Evolutionary conservation across 53 echinoderm and acorn worm species (phyloP).

Genomic region (Temnopleurus reevesii): DNA sequence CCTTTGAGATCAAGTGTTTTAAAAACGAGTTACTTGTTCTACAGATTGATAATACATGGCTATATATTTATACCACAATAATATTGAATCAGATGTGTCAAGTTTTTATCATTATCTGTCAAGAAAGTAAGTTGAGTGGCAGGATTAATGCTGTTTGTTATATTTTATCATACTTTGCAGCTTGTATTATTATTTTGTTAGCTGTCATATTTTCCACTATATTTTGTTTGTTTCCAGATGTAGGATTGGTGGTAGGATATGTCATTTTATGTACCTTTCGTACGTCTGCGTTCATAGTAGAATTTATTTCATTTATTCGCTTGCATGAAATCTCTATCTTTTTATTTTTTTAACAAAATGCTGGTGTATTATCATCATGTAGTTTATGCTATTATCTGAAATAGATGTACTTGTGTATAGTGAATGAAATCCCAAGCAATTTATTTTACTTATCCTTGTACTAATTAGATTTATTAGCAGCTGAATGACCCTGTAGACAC

Average conservation of each 20-base stretch:
- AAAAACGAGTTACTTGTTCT: constrained; percentile 17
- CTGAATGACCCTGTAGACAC: neutral
- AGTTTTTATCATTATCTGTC: constrained; percentile 32
- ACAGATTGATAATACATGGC: constrained; percentile 34
- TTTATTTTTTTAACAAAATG: neutral
- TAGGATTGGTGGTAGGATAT: neutral
- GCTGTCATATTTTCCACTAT: neutral
- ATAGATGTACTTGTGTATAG: constrained; percentile 61
- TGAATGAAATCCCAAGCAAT: constrained; percentile 17
- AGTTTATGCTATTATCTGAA: constrained; percentile 49
- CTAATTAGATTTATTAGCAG: constrained; percentile 53
- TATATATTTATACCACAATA: constrained; percentile 60
- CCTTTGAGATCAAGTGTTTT: neutral
- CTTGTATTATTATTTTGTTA: neutral
- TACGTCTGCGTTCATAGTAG: neutral
- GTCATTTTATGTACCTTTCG: neutral
- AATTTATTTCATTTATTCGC: neutral
- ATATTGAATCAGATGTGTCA: constrained; percentile 26
- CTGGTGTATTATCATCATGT: constrained; percentile 38
- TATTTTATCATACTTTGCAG: constrained; percentile 53
- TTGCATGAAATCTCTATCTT: constrained; percentile 25
- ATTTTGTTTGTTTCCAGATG: constrained; percentile 1
- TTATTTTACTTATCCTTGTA: constrained; percentile 19
- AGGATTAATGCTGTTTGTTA: constrained; percentile 19
- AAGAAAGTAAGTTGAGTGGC: constrained; percentile 4